These are phyloP conservation scores for Fragum whitleyi DNA, from an alignment of 2,888 invertebrate species.

Conservation along the genomic window DNA sequence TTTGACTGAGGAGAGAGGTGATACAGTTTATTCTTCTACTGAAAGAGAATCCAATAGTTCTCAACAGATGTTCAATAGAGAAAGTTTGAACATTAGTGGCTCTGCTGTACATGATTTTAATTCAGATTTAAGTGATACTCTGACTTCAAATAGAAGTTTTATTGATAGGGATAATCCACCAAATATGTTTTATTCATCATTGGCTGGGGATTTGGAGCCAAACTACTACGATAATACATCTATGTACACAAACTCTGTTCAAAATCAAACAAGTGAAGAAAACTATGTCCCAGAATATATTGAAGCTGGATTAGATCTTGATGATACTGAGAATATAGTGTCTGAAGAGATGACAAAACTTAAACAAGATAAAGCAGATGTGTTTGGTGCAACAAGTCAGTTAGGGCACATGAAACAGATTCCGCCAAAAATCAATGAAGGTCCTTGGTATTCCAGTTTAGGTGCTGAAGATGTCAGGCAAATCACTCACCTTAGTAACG, in stretches of 20 bases:
- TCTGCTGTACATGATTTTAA: too few species aligned
- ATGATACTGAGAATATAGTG: not conserved
- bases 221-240: not conserved
- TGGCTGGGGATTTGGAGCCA: constrained; percentile 1
- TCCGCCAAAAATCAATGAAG: not conserved
- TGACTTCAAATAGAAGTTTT: too few species aligned
- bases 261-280: not conserved
- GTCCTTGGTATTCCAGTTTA: constrained; percentile 11
- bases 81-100: too few species aligned
- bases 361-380: not conserved
- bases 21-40: too few species aligned
- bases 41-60: too few species aligned
- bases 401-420: not conserved
- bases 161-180: not conserved
- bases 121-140: too few species aligned
- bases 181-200: constrained; percentile 2
- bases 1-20: not conserved
- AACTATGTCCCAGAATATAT: not conserved
- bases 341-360: not conserved
- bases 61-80: too few species aligned
- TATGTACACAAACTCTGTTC: not conserved
- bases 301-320: not conserved
- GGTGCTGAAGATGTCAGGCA: not conserved
- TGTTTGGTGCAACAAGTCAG: not conserved
- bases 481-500: constrained; percentile 9